These are phyloP conservation scores for Coracopsis vasa DNA, from an alignment of 2,113 vertebrate genomes.

Conservation along the genomic window DNA sequence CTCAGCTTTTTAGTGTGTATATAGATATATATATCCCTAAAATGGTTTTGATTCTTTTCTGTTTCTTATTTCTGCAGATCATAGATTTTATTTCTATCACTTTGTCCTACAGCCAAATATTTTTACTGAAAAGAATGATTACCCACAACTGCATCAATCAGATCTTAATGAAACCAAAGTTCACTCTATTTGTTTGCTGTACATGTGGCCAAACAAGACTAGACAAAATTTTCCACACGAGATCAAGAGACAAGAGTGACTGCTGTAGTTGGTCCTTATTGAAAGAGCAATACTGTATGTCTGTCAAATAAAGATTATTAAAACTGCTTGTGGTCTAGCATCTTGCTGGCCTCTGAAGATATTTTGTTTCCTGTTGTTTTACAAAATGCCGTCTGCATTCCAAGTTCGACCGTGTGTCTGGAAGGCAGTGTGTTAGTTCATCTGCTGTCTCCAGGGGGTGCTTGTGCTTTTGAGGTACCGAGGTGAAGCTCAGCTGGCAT, in stretches of 20 bases:
- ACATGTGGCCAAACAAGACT: not conserved
- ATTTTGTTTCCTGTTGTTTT: not conserved
- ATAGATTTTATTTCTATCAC: not conserved
- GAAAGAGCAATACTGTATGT: not conserved
- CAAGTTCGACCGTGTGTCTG: fast-evolving
- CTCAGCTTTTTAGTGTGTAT: not conserved
- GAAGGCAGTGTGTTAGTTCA: not conserved
- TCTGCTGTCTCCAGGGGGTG: not conserved
- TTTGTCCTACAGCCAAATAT: not conserved
- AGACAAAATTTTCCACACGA: fast-evolving
- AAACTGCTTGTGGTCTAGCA: not conserved
- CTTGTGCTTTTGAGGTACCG: not conserved
- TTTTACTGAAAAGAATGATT: not conserved
- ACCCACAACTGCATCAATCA: not conserved
- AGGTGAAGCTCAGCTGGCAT: not conserved
- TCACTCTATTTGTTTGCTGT: not conserved
- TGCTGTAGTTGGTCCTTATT: not conserved
- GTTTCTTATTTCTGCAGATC: not conserved
- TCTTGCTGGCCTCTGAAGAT: not conserved
- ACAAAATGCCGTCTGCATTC: not conserved
- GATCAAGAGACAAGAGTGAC: not conserved
- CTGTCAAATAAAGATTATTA: not conserved
- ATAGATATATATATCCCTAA: not conserved
- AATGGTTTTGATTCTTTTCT: not conserved
- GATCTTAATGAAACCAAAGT: not conserved